Percentiles rank a stretch among this genome's conserved stretches.
phyloP scores from a whole-genome alignment of 2,113 vertebrate genomes.

The Rhinogobius similis region DNA sequence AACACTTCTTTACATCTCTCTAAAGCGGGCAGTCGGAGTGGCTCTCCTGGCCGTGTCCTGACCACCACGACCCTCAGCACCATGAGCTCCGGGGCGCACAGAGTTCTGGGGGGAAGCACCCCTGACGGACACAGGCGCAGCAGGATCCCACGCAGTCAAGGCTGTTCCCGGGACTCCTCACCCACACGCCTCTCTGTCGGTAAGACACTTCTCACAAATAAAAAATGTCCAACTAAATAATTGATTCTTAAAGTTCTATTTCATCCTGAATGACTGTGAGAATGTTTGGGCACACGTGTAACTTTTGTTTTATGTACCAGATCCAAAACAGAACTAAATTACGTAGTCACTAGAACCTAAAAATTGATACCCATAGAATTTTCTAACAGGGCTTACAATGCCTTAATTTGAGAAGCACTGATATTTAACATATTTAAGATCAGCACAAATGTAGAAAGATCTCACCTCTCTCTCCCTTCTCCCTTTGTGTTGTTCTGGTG shows the following conservation, averaged over 20 bases:
- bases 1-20: slow-evolving; percentile 20
- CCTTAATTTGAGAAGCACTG: background rate
- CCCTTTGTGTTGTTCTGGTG: slow-evolving; percentile 26
- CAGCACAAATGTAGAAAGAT: slow-evolving; percentile 12
- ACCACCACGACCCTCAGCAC: slow-evolving; percentile 91
- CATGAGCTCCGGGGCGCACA: slow-evolving; percentile 86
- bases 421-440: background rate
- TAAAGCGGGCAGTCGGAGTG: slow-evolving; percentile 94
- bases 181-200: slow-evolving; percentile 93
- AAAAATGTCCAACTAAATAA: background rate
- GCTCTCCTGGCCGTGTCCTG: slow-evolving; percentile 94
- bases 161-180: slow-evolving; percentile 95
- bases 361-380: too few species aligned
- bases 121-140: slow-evolving; percentile 84
- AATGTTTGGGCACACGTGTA: background rate
- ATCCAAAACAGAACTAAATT: too few species aligned
- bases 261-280: background rate
- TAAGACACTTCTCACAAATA: slow-evolving; percentile 67
- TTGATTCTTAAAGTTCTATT: background rate
- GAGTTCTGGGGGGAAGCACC: slow-evolving; percentile 81
- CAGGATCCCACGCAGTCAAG: slow-evolving; percentile 95
- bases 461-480: slow-evolving; percentile 32
- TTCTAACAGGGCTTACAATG: background rate
- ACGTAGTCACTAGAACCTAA: background rate
- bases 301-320: too few species aligned